Evolutionary conservation across 1,140 invertebrate species (phyloP).

Genomic region (Pogonomyrmex barbatus): DNA sequence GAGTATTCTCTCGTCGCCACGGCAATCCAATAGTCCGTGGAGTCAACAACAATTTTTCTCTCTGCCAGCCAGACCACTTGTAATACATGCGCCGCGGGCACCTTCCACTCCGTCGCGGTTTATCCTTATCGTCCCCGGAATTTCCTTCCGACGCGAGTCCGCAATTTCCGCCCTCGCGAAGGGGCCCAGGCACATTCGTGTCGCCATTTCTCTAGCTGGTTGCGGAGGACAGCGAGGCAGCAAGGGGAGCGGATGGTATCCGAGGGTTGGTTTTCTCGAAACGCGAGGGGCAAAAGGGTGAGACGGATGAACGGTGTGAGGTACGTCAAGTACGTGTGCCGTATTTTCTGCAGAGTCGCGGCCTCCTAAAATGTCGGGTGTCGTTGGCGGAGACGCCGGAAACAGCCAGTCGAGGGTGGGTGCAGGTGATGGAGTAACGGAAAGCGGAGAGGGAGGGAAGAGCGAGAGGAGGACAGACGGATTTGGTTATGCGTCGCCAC

Average conservation of each 20-base stretch:
- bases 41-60: slow-evolving; percentile 62
- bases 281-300: background rate
- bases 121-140: slow-evolving; percentile 65
- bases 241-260: background rate
- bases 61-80: slow-evolving; percentile 6
- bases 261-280: slow-evolving; percentile 31
- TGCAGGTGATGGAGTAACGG: slow-evolving; percentile 27
- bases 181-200: slow-evolving; percentile 36
- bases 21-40: slow-evolving; percentile 12
- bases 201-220: slow-evolving; percentile 62
- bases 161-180: slow-evolving; percentile 37
- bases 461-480: slow-evolving; percentile 59
- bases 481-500: slow-evolving; percentile 85
- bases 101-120: slow-evolving; percentile 44
- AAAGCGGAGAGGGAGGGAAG: slow-evolving; percentile 1
- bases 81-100: slow-evolving; percentile 57
- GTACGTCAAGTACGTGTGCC: slow-evolving; percentile 66
- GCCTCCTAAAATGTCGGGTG: slow-evolving; percentile 58
- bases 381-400: slow-evolving; percentile 59
- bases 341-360: slow-evolving; percentile 70
- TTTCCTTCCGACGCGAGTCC: slow-evolving; percentile 33
- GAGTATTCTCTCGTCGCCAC: slow-evolving; percentile 15
- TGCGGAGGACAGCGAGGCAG: slow-evolving; percentile 16
- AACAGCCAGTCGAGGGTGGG: slow-evolving; percentile 44
- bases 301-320: slow-evolving; percentile 20